phyloP scores from a whole-genome alignment of 1,140 invertebrate species.

The Scylla paramamosain region DNA sequence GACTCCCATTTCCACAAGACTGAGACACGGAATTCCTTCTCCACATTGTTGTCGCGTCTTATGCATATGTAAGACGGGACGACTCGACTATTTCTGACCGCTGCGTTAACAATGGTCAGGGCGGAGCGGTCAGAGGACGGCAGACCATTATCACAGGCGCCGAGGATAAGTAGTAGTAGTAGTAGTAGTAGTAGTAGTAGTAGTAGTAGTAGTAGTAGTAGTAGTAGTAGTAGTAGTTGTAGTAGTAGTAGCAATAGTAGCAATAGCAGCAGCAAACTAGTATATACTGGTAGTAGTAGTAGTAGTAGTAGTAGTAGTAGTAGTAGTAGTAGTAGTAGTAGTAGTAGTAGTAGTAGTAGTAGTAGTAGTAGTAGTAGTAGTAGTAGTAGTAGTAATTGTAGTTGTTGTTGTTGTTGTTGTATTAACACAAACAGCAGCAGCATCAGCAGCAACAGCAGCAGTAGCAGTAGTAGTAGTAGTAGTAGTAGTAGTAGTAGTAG shows the following conservation, averaged over 20 bases:
- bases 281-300: neutral
- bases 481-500: slow-evolving; percentile 53
- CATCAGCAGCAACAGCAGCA: slow-evolving; percentile 14
- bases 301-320: neutral
- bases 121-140: neutral
- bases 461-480: slow-evolving; percentile 50
- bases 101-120: neutral
- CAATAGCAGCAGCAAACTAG: neutral
- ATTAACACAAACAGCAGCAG: neutral
- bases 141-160: slow-evolving; percentile 16
- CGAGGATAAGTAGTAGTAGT: neutral
- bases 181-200: slow-evolving; percentile 37
- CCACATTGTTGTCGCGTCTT: slow-evolving; percentile 11
- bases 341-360: slow-evolving; percentile 22
- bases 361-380: neutral
- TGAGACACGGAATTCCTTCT: neutral
- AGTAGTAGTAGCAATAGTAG: neutral
- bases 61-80: neutral
- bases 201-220: slow-evolving; percentile 42
- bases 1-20: neutral
- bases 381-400: neutral
- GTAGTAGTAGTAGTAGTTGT: slow-evolving; percentile 45
- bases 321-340: slow-evolving; percentile 15
- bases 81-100: neutral
- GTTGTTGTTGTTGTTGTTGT: neutral